Evolutionary conservation across 2,888 invertebrate genomes (phyloP).

Genomic region (Drosophila tanythrix): DNA sequence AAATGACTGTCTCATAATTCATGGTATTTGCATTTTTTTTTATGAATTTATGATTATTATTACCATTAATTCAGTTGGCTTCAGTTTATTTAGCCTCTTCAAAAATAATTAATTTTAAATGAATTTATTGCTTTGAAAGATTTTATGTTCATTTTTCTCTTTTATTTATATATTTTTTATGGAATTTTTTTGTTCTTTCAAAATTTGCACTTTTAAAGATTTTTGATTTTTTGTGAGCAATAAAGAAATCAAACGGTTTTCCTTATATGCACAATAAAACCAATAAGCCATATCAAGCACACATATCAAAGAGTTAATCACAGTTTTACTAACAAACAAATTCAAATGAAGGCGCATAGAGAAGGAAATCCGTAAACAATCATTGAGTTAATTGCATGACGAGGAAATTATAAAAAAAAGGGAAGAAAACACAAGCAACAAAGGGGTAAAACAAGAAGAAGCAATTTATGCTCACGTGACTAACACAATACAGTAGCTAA

Average conservation of each 20-base stretch:
- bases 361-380: slow-evolving; percentile 23
- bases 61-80: neutral
- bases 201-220: neutral
- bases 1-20: neutral
- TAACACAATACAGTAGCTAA: slow-evolving; percentile 70
- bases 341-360: slow-evolving; percentile 6
- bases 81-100: neutral
- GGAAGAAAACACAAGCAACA: slow-evolving; percentile 27
- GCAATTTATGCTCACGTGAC: slow-evolving; percentile 75
- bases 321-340: slow-evolving; percentile 19
- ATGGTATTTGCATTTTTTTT: neutral
- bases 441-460: slow-evolving; percentile 42
- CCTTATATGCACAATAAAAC: no score
- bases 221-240: neutral
- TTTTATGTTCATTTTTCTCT: neutral
- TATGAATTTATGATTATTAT: neutral
- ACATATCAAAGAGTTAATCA: slow-evolving; percentile 20
- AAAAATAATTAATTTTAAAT: neutral
- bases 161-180: neutral
- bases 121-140: neutral
- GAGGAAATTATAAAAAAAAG: slow-evolving; percentile 21
- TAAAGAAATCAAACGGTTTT: neutral
- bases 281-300: neutral
- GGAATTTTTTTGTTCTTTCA: neutral
- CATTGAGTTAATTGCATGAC: slow-evolving; percentile 30